phyloP scores from a whole-genome alignment of 2,888 invertebrate genomes.

The Galeruca laticollis region DNA sequence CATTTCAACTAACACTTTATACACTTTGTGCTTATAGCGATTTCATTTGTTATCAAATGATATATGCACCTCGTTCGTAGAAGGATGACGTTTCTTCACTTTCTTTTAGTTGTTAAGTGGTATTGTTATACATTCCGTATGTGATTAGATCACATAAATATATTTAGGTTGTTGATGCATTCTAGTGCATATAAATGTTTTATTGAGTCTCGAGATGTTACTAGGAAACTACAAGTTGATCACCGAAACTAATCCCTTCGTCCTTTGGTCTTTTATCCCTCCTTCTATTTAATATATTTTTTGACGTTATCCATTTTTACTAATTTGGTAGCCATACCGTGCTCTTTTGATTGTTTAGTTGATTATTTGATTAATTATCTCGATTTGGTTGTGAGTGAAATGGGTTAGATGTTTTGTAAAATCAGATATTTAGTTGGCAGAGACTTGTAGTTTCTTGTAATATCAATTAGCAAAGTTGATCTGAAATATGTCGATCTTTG shows the following conservation, averaged over 20 bases:
- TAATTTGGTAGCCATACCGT: too few relatives aligned
- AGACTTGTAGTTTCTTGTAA: not conserved
- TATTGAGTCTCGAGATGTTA: constrained; percentile 42
- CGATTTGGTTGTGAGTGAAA: too few relatives aligned
- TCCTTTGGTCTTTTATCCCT: too few relatives aligned
- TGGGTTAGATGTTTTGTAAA: too few relatives aligned
- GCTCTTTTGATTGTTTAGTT: too few relatives aligned
- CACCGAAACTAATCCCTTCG: too few relatives aligned
- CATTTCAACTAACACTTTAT: constrained; percentile 8
- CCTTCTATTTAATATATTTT: too few relatives aligned
- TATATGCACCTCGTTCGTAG: constrained; percentile 25
- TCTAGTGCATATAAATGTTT: constrained; percentile 57
- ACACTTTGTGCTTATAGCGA: constrained; percentile 21
- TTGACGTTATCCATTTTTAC: too few relatives aligned
- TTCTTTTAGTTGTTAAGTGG: constrained; percentile 33
- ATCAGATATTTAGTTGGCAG: too few relatives aligned
- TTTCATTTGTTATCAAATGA: constrained; percentile 18
- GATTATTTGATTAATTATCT: too few relatives aligned
- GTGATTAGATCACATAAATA: constrained; percentile 55
- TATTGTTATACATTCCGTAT: constrained; percentile 58
- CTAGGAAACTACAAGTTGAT: constrained; percentile 14
- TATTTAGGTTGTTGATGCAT: constrained; percentile 58
- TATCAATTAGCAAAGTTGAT: constrained; percentile 4
- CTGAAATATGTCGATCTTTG: constrained; percentile 21
- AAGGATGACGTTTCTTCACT: constrained; percentile 29